phyloP scores from a whole-genome alignment of 2,797 vertebrate species.

The Ptychadena robeensis region DNA sequence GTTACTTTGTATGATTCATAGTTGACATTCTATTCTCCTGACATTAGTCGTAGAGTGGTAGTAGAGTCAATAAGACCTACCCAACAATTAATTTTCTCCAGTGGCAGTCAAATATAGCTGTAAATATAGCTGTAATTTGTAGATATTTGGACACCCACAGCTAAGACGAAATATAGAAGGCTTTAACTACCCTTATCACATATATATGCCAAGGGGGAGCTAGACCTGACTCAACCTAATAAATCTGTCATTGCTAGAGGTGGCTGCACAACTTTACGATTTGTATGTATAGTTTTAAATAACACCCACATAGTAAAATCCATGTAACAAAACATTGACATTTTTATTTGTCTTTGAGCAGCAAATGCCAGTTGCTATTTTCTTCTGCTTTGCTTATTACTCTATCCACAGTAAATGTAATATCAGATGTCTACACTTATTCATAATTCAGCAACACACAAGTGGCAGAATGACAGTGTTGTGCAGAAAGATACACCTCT shows the following conservation, averaged over 20 bases:
- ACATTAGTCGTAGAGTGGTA: too few relatives aligned
- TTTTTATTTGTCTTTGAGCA: background rate
- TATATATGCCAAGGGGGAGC: too few relatives aligned
- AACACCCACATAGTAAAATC: background rate
- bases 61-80: too few relatives aligned
- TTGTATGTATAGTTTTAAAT: background rate
- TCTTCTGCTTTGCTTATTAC: background rate
- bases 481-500: slow-evolving; percentile 19
- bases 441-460: slow-evolving; percentile 3
- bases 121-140: too few relatives aligned
- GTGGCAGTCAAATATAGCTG: too few relatives aligned
- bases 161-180: too few relatives aligned
- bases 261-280: too few relatives aligned
- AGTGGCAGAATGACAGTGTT: slow-evolving; percentile 22
- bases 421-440: background rate
- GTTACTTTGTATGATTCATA: too few relatives aligned
- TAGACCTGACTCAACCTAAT: background rate
- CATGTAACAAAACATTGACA: background rate
- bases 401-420: background rate
- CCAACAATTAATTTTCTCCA: too few relatives aligned
- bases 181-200: too few relatives aligned
- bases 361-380: background rate
- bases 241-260: background rate
- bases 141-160: too few relatives aligned
- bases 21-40: too few relatives aligned